phyloP scores from a whole-genome alignment of 1,140 invertebrate species.

The Steinernema khuongi region DNA sequence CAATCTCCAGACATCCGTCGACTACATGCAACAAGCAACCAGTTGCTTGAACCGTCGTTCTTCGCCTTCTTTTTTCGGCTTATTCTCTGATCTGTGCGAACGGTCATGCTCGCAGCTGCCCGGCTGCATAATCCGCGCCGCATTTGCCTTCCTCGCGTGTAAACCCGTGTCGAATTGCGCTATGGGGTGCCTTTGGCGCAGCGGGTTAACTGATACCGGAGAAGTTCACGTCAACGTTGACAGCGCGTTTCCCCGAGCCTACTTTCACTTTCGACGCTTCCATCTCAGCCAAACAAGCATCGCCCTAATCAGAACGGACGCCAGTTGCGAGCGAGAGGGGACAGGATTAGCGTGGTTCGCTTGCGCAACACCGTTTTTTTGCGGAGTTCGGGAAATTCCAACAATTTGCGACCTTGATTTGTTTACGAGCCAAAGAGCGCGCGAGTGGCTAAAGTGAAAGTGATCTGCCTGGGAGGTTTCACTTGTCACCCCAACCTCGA shows the following conservation, averaged over 20 bases:
- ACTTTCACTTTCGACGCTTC: slow-evolving; percentile 8
- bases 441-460: slow-evolving; percentile 8
- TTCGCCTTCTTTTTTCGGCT: neutral
- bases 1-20: no score
- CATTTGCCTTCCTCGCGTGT: neutral
- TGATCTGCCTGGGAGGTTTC: neutral
- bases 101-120: neutral
- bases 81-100: neutral
- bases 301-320: slow-evolving; percentile 1
- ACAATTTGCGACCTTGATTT: slow-evolving; percentile 3
- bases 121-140: neutral
- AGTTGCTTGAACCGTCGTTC: neutral
- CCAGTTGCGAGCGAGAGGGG: neutral
- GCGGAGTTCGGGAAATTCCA: neutral
- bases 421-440: neutral
- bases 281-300: neutral
- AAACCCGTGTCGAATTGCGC: slow-evolving; percentile 5
- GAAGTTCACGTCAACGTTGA: neutral
- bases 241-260: neutral
- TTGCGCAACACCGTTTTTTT: neutral
- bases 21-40: no score
- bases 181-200: neutral
- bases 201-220: neutral
- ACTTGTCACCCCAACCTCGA: neutral
- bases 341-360: neutral